Evolutionary conservation across 2,113 vertebrate species (phyloP).

Genomic region (Corythaixoides concolor): DNA sequence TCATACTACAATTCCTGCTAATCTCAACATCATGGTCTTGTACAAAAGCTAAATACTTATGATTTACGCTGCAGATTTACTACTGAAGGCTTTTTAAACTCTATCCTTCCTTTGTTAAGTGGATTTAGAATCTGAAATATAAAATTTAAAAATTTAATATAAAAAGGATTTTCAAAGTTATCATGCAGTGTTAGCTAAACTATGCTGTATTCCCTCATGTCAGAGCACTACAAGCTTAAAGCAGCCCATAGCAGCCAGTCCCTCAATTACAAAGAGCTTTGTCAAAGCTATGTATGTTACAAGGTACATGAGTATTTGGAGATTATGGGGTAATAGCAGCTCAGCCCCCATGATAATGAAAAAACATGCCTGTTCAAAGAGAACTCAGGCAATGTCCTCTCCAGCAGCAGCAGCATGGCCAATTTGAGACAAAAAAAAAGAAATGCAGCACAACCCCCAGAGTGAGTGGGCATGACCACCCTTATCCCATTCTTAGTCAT

Average conservation of each 20-base stretch:
- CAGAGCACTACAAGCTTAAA: neutral
- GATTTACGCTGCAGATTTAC: neutral
- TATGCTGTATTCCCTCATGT: neutral
- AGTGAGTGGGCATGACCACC: neutral
- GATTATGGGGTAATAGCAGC: neutral
- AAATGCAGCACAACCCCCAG: neutral
- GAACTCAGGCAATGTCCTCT: neutral
- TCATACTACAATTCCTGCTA: neutral
- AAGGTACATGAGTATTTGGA: neutral
- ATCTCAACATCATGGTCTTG: accelerated
- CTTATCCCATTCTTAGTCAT: neutral
- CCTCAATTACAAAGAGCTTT: neutral
- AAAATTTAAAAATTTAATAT: neutral
- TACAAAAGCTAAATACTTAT: neutral
- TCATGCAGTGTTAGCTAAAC: neutral
- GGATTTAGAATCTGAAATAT: neutral
- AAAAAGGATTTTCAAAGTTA: neutral
- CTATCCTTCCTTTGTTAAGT: neutral
- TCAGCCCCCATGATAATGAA: neutral
- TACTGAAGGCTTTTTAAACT: neutral
- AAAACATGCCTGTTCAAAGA: neutral
- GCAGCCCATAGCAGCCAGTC: neutral
- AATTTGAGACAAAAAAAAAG: neutral
- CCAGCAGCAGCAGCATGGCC: accelerated
- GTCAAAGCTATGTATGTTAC: neutral